These are phyloP conservation scores for Paratilapia polleni DNA, from an alignment of 2,113 vertebrate species.

Conservation along the genomic window DNA sequence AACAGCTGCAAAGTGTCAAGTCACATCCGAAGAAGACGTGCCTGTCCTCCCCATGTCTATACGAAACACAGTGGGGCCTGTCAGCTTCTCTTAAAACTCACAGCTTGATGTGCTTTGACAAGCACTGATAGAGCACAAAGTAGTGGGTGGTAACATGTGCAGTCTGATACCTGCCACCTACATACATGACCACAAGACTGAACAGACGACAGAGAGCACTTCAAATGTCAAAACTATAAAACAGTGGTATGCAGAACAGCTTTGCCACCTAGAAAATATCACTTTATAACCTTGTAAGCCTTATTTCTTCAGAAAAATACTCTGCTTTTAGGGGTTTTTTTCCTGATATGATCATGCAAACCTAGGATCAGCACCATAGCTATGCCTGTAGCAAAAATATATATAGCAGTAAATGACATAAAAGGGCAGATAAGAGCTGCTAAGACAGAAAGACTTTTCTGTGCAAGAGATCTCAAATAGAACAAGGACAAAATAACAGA, in stretches of 20 bases:
- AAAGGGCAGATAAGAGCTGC: not conserved
- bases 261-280: not conserved
- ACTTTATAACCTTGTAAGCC: not conserved
- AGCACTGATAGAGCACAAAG: conserved; percentile 22
- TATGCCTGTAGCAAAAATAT: not conserved
- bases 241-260: not conserved
- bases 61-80: conserved; percentile 10
- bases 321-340: not conserved
- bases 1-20: conserved; percentile 40
- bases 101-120: conserved; percentile 45
- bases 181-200: conserved; percentile 4
- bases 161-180: conserved; percentile 27
- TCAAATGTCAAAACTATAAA: not conserved
- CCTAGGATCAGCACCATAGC: no score
- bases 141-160: conserved; percentile 11
- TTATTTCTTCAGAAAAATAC: not conserved
- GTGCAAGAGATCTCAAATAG: not conserved
- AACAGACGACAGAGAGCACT: not conserved
- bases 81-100: conserved; percentile 32
- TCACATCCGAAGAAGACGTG: not conserved
- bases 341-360: not conserved
- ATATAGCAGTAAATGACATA: not conserved
- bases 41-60: not conserved
- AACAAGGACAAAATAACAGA: not conserved
- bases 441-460: not conserved